Base-by-base conservation (phyloP, 2,888 invertebrate genomes). In the Polydrusus tereticollis region DNA sequence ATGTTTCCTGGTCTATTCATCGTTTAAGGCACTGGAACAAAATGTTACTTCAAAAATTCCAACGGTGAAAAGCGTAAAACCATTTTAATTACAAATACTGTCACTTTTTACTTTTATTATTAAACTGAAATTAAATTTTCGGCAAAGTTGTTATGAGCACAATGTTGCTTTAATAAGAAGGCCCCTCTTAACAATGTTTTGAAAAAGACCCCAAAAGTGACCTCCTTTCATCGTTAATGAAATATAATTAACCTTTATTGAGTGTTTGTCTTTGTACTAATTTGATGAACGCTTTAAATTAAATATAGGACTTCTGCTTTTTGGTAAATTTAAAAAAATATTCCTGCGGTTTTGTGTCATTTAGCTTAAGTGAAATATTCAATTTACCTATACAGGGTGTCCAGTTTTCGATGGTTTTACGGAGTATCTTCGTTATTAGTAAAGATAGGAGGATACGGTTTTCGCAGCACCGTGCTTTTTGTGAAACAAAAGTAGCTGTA, bases 161-260 rank as follows among this genome's bases (percentile, higher is more conserved):
- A 67, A 58, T 59, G 67, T 67, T 50, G 36, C 47, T 67, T 38
- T 67, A 67, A 59, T 59, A 36, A 59, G 59, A 8, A 50, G 36
- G 47, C 47, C 67, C 23, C 59, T 45, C 41, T 67, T n/a, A n/a
- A n/a, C n/a, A 58, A 67, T 67, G 58, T 67, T 67, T 67, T 67
- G 58, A 57, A 58, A 45, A 33, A 67, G 59, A 36, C 57, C 67
- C 59, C 20, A 59, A 58, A 59, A 67, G 45, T 59, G 18, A 29
- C 59, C 38, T 41, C 8, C 50, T 36, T 59, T 57, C 14, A 33
- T 33, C 36, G 12, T 33, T 47, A 26, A 23, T 12, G 14, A 59
- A 67, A 59, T 59, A 33, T 59, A 67, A 67, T 67, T 67, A 59
- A 59, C 67, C 36, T 38, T 50, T 50, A 59, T 67, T 47, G 36